Percentiles rank a stretch among this genome's conserved stretches.
These are phyloP conservation scores for Chlamydotis undulata DNA, from an alignment of 2,113 vertebrate genomes.

Conservation along the genomic window DNA sequence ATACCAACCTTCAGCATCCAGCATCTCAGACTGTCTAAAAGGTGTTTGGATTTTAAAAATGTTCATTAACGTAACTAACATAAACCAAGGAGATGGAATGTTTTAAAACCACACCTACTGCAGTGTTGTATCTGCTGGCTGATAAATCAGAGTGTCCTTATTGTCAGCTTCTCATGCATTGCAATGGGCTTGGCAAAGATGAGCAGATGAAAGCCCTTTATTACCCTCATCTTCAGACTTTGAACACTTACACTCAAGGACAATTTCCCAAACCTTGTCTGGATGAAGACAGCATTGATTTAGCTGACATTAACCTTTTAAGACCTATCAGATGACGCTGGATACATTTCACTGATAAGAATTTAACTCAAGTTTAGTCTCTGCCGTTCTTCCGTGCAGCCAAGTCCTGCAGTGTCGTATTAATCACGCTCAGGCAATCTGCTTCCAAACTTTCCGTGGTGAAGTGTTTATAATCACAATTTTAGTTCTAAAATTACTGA, in stretches of 20 bases:
- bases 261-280: constrained; percentile 50
- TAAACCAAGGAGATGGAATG: not conserved
- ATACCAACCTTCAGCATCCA: not conserved
- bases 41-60: not conserved
- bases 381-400: not conserved
- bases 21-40: not conserved
- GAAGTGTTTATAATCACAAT: constrained; percentile 63
- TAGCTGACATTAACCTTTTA: constrained; percentile 69
- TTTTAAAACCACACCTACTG: not conserved
- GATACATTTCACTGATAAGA: constrained; percentile 61
- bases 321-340: constrained; percentile 48
- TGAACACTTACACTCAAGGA: constrained; percentile 48
- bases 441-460: not conserved
- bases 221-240: constrained; percentile 28
- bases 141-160: constrained; percentile 49
- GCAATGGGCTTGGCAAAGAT: constrained; percentile 21
- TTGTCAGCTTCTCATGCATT: not conserved
- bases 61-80: not conserved
- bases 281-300: constrained; percentile 60
- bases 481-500: constrained; percentile 46
- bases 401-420: not conserved
- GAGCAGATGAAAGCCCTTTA: constrained; percentile 43
- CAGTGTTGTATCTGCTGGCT: not conserved
- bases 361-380: constrained; percentile 26
- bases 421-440: constrained; percentile 42